A percentile compares a stretch with the other conserved stretches of the same genome.
Conservation (phyloP, 1,140 invertebrate species). For the Lepidostoma basale region DNA sequence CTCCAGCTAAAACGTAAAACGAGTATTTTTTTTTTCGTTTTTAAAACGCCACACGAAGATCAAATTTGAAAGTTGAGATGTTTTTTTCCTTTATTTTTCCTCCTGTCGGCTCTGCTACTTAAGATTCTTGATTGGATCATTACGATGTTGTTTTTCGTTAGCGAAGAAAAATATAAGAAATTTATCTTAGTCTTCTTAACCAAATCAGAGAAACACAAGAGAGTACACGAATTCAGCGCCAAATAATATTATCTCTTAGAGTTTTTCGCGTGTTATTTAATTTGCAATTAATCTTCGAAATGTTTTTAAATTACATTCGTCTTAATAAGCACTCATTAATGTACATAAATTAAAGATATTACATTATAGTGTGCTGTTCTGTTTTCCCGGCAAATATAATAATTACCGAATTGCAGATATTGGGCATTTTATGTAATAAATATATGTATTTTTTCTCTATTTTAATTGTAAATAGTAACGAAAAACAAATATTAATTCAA, state of each 20-base stretch:
- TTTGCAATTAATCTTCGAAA: neutral
- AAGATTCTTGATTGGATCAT: conserved; percentile 3
- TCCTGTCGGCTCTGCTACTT: neutral
- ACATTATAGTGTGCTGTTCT: too few species aligned
- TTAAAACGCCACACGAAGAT: conserved; percentile 14
- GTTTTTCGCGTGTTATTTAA: too few species aligned
- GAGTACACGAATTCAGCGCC: neutral
- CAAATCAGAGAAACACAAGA: neutral
- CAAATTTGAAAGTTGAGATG: conserved; percentile 12
- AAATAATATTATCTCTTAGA: neutral
- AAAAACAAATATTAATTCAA: too few species aligned
- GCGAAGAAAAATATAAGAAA: neutral
- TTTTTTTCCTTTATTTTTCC: neutral
- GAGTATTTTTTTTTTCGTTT: neutral
- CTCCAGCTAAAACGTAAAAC: conserved; percentile 3
- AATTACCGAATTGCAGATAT: too few species aligned
- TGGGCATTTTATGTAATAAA: too few species aligned
- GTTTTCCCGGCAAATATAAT: too few species aligned
- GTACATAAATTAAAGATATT: too few species aligned
- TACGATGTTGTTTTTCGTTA: conserved; percentile 1
- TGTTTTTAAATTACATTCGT: neutral
- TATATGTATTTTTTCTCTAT: too few species aligned
- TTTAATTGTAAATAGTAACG: too few species aligned
- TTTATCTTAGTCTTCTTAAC: neutral
- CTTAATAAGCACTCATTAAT: too few species aligned